Base-by-base conservation (phyloP, 2,888 invertebrate species). In the Zaprionus obscuricornis region DNA sequence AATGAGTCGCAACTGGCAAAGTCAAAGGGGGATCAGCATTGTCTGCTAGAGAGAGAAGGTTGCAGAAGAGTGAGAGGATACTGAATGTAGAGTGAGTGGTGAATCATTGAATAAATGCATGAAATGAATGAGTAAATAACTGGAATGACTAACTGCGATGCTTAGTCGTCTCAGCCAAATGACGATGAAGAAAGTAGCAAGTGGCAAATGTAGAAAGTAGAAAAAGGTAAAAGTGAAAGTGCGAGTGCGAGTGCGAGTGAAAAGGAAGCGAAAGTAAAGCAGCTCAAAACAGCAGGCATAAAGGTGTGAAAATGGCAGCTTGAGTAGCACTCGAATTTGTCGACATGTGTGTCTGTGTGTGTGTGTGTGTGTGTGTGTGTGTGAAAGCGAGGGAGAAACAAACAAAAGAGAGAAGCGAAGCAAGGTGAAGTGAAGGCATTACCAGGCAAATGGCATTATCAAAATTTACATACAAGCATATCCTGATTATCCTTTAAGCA, bases 401-500 rank as follows among this genome's bases (percentile, higher is more conserved):
- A n/a, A n/a, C n/a, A n/a, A n/a, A n/a, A 22, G 22, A 22, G 7
- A 22, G 22, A 22, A 7, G 4, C 22, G 7, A 7, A 22, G 22
- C 4, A 22, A 29, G 10, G 26, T 22, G 8, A 27, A 17, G 4
- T 1, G 5, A 26, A 14, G 16, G 16, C 42, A 24, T 60, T 64
- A 66, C 27, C 68, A 51, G 69, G 46, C 66, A 81, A 81, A 81
- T 84, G 65, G 86, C 84, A 81, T 83, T 81, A 85, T 81, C 81
- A 85, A 81, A 81, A 81, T 81, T 81, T 84, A 81, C 86, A 85
- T 84, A 67, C 84, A 74, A 81, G 74, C 85, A 81, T 85, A 85
- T 83, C 77, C 86, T 84, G 79, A 81, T 81, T 84, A 81, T 81
- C 86, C 79, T 64, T 85, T 85, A 85, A 81, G 86, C 79, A 84